phyloP scores from a whole-genome alignment of 2,888 invertebrate genomes.

The Diogma glabrata region DNA sequence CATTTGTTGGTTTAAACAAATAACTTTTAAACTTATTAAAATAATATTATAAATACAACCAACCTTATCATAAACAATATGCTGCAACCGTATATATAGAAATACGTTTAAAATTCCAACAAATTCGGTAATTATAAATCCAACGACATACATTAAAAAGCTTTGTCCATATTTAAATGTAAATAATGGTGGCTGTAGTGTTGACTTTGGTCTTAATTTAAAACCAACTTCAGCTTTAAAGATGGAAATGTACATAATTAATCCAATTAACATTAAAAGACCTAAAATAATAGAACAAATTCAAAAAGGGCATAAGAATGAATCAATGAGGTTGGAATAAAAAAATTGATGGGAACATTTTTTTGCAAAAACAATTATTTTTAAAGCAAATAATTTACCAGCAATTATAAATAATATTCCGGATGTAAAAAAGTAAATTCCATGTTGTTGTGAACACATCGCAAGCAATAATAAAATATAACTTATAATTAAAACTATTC shows the following conservation, averaged over 20 bases:
- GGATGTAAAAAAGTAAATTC: constrained; percentile 71
- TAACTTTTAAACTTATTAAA: neutral
- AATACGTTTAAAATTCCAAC: constrained; percentile 81
- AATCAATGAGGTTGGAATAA: neutral
- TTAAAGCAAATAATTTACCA: constrained; percentile 48
- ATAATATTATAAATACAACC: constrained; percentile 14
- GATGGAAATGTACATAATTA: constrained; percentile 87
- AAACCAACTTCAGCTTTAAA: constrained; percentile 84
- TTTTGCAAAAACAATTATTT: neutral
- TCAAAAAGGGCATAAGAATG: no score
- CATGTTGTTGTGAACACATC: constrained; percentile 61
- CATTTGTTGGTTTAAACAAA: no score
- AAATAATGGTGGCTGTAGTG: constrained; percentile 66
- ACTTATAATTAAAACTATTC: constrained; percentile 61
- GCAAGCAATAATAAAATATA: constrained; percentile 73
- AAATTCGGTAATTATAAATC: constrained; percentile 72
- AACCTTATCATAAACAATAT: constrained; percentile 33
- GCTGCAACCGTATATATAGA: constrained; percentile 53
- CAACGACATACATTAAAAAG: constrained; percentile 73
- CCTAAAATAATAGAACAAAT: constrained; percentile 43
- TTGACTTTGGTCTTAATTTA: constrained; percentile 69
- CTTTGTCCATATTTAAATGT: constrained; percentile 82
- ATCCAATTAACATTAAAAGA: constrained; percentile 76
- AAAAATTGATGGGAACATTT: neutral
- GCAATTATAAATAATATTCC: constrained; percentile 82